These are phyloP conservation scores for Alviniconcha marisindica DNA, from an alignment of 1,140 invertebrate genomes.

Conservation along the genomic window DNA sequence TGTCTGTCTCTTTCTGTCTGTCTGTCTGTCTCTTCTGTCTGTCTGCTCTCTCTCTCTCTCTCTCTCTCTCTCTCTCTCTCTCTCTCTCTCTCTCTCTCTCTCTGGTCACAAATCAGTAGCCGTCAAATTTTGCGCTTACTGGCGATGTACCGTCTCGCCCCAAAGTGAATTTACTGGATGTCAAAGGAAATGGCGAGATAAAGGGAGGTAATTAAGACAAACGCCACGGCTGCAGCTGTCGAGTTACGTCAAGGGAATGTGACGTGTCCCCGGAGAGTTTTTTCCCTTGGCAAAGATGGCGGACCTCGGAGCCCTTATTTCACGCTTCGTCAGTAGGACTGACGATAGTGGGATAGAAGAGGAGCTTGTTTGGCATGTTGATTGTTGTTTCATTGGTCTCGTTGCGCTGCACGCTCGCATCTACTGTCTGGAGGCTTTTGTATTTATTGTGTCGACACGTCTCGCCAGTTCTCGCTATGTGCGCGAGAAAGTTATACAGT, in stretches of 20 bases:
- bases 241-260: slow-evolving; percentile 26
- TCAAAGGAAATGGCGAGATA: slow-evolving; percentile 32
- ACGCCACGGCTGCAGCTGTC: slow-evolving; percentile 27
- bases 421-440: slow-evolving; percentile 12
- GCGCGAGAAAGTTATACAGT: not conserved
- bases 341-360: not conserved
- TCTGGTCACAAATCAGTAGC: slow-evolving; percentile 5
- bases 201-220: slow-evolving; percentile 41
- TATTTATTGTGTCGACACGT: not conserved
- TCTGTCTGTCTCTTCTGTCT: not conserved
- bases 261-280: slow-evolving; percentile 6
- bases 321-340: slow-evolving; percentile 12
- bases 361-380: slow-evolving; percentile 16
- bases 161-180: slow-evolving; percentile 27
- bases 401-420: not conserved
- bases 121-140: slow-evolving; percentile 19
- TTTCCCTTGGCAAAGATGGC: not conserved
- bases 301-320: slow-evolving; percentile 18
- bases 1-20: not conserved
- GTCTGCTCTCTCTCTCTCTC: slow-evolving; percentile 1
- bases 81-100: slow-evolving; percentile 26
- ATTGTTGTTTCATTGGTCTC: slow-evolving; percentile 14
- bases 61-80: slow-evolving; percentile 25
- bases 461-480: not conserved
- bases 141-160: slow-evolving; percentile 28